These are phyloP conservation scores for Bombus sibiricus DNA, from an alignment of 1,140 invertebrate genomes.

Conservation along the genomic window DNA sequence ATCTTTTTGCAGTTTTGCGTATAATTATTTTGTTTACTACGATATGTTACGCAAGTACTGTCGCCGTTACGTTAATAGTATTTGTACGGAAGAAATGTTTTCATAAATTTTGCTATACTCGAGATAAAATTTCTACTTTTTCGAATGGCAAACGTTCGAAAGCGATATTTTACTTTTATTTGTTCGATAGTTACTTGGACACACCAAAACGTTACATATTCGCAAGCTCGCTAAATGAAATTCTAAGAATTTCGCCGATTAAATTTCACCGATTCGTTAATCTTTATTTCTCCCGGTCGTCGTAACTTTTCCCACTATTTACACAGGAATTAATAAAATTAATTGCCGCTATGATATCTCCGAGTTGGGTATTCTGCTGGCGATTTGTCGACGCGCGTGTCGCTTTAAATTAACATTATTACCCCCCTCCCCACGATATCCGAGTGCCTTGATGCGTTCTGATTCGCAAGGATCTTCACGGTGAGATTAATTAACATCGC, in stretches of 20 bases:
- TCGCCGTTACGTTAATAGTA: too few relatives aligned
- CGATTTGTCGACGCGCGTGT: slow-evolving; percentile 4
- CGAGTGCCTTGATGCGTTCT: slow-evolving; percentile 5
- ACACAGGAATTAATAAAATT: neutral
- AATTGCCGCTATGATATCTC: neutral
- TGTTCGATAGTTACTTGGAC: too few relatives aligned
- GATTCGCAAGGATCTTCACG: slow-evolving; percentile 2
- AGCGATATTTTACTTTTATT: too few relatives aligned
- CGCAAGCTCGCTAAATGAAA: too few relatives aligned
- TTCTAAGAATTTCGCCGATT: too few relatives aligned
- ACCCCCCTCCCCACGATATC: neutral
- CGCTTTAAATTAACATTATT: slow-evolving; percentile 15
- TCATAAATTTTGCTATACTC: too few relatives aligned
- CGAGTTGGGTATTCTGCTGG: neutral
- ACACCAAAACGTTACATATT: too few relatives aligned
- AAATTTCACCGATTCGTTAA: too few relatives aligned
- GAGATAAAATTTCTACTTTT: too few relatives aligned
- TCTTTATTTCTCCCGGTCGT: too few relatives aligned
- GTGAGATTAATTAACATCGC: slow-evolving; percentile 5
- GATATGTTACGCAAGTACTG: neutral
- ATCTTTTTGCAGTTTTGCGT: neutral
- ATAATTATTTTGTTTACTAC: neutral
- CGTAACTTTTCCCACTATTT: neutral
- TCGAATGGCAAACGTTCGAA: too few relatives aligned
- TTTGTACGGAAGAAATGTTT: neutral